phyloP scores from a whole-genome alignment of 2,888 invertebrate species.

The Drosophila paucipuncta region DNA sequence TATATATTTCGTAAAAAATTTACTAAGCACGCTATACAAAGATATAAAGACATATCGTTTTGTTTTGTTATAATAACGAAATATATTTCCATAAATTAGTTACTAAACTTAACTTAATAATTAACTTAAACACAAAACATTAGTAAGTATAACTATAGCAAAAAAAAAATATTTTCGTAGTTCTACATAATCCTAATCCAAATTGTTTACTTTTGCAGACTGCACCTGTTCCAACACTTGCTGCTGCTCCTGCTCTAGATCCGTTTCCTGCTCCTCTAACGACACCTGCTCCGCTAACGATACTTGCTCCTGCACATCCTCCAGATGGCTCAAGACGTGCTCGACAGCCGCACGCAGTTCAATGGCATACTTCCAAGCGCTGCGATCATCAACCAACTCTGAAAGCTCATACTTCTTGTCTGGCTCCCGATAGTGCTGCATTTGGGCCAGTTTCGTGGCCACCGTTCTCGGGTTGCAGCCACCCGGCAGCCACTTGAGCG shows the following conservation, averaged over 20 bases:
- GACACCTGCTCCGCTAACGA: conserved; percentile 20
- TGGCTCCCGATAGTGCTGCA: conserved; percentile 73
- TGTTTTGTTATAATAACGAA: no score
- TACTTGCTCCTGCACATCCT: conserved; percentile 39
- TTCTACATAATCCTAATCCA: not conserved
- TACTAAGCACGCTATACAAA: no score
- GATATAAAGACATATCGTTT: no score
- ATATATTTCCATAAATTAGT: not conserved
- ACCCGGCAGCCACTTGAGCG: conserved; percentile 90
- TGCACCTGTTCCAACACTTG: conserved; percentile 28
- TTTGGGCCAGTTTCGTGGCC: conserved; percentile 56
- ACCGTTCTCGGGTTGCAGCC: conserved; percentile 42
- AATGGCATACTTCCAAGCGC: conserved; percentile 54
- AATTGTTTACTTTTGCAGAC: not conserved
- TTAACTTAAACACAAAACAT: not conserved
- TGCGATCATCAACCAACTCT: conserved; percentile 61
- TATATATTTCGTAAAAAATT: no score
- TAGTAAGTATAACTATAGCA: not conserved
- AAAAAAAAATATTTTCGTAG: not conserved
- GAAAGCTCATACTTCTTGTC: conserved; percentile 31
- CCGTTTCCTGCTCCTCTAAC: conserved; percentile 38
- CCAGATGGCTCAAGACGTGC: conserved; percentile 55
- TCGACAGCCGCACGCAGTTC: conserved; percentile 54
- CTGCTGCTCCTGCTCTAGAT: conserved; percentile 48
- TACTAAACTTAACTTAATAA: not conserved